phyloP scores from a whole-genome alignment of 2,888 invertebrate species.

The Pseudococcus viburni region DNA sequence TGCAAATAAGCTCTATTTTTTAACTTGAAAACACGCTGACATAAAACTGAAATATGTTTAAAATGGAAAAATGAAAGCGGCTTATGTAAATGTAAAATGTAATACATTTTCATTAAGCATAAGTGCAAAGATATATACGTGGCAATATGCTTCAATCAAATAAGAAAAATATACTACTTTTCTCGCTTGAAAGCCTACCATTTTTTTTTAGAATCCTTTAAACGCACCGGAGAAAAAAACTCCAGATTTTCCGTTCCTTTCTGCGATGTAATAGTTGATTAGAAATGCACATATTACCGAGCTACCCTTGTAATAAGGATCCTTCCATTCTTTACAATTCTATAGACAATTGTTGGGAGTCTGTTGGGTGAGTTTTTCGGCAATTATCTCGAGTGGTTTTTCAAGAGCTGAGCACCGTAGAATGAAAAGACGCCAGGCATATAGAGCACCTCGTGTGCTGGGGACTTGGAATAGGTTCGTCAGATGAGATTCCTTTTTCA shows the following conservation, averaged over 20 bases:
- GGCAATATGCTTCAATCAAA: conserved; percentile 25
- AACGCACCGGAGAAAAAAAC: background rate
- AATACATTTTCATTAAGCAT: conserved; percentile 52
- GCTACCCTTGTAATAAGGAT: background rate
- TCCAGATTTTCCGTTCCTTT: background rate
- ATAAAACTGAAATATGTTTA: conserved; percentile 41
- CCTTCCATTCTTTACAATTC: conserved; percentile 24
- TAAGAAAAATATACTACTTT: conserved; percentile 21
- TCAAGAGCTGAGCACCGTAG: background rate
- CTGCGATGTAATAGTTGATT: conserved; percentile 7
- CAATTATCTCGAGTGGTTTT: conserved; percentile 39
- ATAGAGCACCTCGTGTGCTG: background rate
- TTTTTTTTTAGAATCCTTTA: background rate
- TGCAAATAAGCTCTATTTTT: conserved; percentile 36
- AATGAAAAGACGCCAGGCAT: background rate
- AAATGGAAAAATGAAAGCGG: conserved; percentile 40
- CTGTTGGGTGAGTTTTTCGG: background rate
- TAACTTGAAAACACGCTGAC: background rate
- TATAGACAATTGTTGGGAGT: background rate
- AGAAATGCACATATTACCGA: conserved; percentile 8
- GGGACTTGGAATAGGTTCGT: background rate
- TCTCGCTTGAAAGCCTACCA: conserved; percentile 17
- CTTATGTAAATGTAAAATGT: conserved; percentile 52
- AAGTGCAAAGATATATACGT: conserved; percentile 18
- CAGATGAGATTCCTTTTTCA: background rate